Conservation (phyloP, 2,113 vertebrate species). For the Gavia stellata region DNA sequence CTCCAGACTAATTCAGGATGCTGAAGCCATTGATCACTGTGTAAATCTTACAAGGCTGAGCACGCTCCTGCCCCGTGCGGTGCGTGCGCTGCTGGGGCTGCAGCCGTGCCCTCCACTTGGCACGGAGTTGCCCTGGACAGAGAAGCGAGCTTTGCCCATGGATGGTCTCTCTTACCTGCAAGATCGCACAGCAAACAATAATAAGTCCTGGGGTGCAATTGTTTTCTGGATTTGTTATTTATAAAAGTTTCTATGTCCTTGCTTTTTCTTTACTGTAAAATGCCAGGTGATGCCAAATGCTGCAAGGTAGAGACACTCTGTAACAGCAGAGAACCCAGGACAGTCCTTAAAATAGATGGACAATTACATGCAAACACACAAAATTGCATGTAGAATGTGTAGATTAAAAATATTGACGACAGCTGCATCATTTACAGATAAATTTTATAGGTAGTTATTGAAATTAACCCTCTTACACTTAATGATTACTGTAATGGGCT, state of each 20-base stretch:
- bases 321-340: background rate
- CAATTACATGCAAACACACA: background rate
- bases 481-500: background rate
- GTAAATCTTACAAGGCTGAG: constrained; percentile 59
- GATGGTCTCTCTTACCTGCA: background rate
- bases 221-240: background rate
- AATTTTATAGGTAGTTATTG: background rate
- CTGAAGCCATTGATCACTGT: constrained; percentile 51
- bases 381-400: background rate
- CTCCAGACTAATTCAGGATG: constrained; percentile 68
- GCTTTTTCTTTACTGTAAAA: background rate
- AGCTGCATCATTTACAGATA: background rate
- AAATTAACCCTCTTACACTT: background rate
- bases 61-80: background rate
- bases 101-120: constrained; percentile 18
- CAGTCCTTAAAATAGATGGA: background rate
- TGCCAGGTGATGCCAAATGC: background rate
- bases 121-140: constrained; percentile 22
- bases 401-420: background rate
- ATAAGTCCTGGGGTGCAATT: background rate
- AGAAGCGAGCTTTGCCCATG: background rate
- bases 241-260: background rate
- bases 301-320: background rate
- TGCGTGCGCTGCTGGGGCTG: background rate
- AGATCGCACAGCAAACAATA: accelerated